Conservation (phyloP, 2,888 invertebrate genomes). For the Plebejus argus region DNA sequence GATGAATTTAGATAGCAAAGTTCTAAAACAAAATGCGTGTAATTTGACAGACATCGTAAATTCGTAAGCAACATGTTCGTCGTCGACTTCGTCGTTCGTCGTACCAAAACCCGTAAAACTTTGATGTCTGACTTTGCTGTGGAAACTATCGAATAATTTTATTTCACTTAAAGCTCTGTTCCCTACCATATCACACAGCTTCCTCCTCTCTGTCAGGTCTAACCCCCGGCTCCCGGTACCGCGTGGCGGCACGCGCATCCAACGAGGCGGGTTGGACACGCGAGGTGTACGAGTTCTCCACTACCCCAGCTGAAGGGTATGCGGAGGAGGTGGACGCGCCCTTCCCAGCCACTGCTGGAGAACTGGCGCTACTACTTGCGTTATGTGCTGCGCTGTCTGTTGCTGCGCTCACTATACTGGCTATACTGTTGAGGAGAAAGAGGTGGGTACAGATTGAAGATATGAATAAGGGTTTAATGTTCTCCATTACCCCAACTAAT, state of each 20-base stretch:
- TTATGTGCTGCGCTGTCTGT: slow-evolving; percentile 80
- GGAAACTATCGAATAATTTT: too few species aligned
- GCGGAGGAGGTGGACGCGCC: slow-evolving; percentile 73
- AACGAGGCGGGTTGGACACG: slow-evolving; percentile 83
- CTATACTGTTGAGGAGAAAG: slow-evolving; percentile 79
- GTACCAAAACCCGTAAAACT: too few species aligned
- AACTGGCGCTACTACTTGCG: slow-evolving; percentile 70
- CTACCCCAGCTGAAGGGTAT: slow-evolving; percentile 77
- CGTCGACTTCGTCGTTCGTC: too few species aligned
- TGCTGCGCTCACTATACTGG: slow-evolving; percentile 79
- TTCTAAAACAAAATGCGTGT: too few species aligned
- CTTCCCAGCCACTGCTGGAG: slow-evolving; percentile 73
- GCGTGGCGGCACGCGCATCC: slow-evolving; percentile 80
- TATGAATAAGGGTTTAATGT: too few species aligned
- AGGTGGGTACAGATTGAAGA: slow-evolving; percentile 55
- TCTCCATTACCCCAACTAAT: too few species aligned
- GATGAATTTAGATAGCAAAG: too few species aligned
- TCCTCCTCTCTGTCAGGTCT: slow-evolving; percentile 54
- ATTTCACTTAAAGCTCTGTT: too few species aligned
- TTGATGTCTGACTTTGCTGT: too few species aligned
- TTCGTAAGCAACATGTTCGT: too few species aligned
- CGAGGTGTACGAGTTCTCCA: slow-evolving; percentile 82
- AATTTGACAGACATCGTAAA: too few species aligned
- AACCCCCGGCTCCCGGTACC: slow-evolving; percentile 81
- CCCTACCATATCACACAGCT: not conserved